Evolutionary conservation across 2,113 vertebrate genomes (phyloP).

Genomic region (Bungarus multicinctus): DNA sequence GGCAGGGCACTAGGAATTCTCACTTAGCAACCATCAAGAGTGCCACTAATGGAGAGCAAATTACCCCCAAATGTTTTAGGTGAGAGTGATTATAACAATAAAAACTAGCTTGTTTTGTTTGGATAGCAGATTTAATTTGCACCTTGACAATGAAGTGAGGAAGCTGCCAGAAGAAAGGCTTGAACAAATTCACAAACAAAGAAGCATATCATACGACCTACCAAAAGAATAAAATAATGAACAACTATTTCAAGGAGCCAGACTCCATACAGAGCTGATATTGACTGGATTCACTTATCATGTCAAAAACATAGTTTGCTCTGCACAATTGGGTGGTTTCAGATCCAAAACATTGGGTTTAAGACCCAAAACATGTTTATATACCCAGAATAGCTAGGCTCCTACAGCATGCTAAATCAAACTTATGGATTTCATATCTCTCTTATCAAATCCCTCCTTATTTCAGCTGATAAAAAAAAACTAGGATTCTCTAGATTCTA

Average conservation of each 20-base stretch:
- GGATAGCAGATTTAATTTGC: neutral
- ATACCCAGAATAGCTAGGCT: neutral
- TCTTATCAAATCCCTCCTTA: neutral
- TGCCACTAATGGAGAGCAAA: neutral
- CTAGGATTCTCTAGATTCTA: neutral
- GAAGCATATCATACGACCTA: neutral
- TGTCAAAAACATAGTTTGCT: neutral
- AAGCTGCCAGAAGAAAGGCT: neutral
- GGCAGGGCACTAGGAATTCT: neutral
- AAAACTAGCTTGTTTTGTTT: neutral
- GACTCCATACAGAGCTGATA: neutral
- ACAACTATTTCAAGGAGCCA: neutral
- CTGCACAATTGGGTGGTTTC: neutral
- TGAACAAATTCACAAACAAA: neutral
- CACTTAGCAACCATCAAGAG: slow-evolving; percentile 8
- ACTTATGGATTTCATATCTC: neutral
- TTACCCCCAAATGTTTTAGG: neutral
- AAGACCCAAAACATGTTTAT: neutral
- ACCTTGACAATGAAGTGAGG: too few relatives aligned
- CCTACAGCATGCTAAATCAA: neutral
- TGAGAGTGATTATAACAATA: neutral
- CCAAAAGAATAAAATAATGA: too few relatives aligned
- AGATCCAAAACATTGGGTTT: too few relatives aligned
- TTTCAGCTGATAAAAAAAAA: neutral
- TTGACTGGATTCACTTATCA: neutral